Base-by-base conservation (phyloP, 2,113 vertebrate genomes). In the Genyomyrus donnyi region DNA sequence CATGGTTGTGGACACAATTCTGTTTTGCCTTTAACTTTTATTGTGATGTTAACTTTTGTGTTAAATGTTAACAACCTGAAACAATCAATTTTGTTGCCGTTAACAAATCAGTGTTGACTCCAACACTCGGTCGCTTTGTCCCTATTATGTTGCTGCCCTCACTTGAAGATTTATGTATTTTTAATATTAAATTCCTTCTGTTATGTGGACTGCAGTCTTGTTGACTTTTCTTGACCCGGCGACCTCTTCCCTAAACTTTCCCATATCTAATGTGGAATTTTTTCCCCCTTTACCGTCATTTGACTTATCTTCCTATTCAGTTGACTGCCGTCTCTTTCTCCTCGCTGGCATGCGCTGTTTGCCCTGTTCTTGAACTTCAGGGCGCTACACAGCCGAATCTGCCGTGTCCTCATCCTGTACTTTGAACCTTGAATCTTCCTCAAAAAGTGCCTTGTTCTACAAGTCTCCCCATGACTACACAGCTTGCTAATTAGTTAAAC, bases 321-420 rank as follows among this genome's bases (percentile, higher is more conserved):
- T 92, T 94, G 87, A 93, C 93, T 92, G 92, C 50, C 92, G 96
- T 94, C 93, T 88, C 86, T 88, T 94, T 91, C 91, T 93, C 91
- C 92, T 94, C 94, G 94, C 93, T 94, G 94, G 96, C 97, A 96
- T 97, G 96, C 94, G 95, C 95, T 99, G 96, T 99, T 99, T 99
- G 96, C 95, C 97, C 97, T 97, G 98, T 97, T 98, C 97, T 99
- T 99, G 98, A 99, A 99, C 98, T 99, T 99, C 98, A 97, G 95
- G 93, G 96, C 93, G 96, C 97, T 96, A 96, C 95, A 95, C 95
- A 96, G 95, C 94, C 96, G 93, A 94, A 84, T 93, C 94, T 94
- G 94, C 93, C 94, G 95, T 96, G 96, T 96, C 96, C 96, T 92
- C 92, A 84, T 94, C 95, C 95, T 93, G 94, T 96, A 97, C 96